Evolutionary conservation across 2,888 invertebrate genomes (phyloP).

Genomic region (Macaria liturata): DNA sequence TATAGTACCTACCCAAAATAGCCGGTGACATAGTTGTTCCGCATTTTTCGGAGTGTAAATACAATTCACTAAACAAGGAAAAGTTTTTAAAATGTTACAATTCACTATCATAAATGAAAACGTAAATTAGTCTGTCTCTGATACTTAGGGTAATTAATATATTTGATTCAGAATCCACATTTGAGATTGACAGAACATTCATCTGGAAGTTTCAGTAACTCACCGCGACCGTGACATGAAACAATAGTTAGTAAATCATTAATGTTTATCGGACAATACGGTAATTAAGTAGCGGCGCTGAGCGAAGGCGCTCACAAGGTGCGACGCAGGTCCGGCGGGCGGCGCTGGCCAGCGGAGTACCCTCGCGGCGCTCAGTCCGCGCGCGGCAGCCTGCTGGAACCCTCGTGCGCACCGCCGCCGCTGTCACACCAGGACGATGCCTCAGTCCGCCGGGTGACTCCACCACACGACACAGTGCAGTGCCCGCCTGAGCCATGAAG

Average conservation of each 20-base stretch:
- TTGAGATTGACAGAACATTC: slow-evolving; percentile 10
- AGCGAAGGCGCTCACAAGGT: slow-evolving; percentile 14
- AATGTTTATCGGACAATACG: slow-evolving; percentile 34
- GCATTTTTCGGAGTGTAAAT: too few relatives aligned
- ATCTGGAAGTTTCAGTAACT: slow-evolving; percentile 11
- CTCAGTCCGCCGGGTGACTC: slow-evolving; percentile 41
- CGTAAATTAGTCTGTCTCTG: not conserved
- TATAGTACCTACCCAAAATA: too few relatives aligned
- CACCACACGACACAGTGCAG: slow-evolving; percentile 23
- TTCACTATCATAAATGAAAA: too few relatives aligned
- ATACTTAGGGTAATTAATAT: not conserved
- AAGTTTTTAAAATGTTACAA: too few relatives aligned
- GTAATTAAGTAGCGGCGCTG: slow-evolving; percentile 29
- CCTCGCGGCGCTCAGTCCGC: slow-evolving; percentile 72
- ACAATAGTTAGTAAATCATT: slow-evolving; percentile 21
- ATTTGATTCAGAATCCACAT: too few relatives aligned
- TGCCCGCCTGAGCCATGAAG: slow-evolving; percentile 58
- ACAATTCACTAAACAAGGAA: too few relatives aligned
- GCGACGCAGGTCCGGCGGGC: not conserved
- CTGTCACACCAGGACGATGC: slow-evolving; percentile 57
- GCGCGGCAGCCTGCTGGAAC: slow-evolving; percentile 64
- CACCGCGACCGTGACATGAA: slow-evolving; percentile 17
- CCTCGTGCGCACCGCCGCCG: slow-evolving; percentile 59
- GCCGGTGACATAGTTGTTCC: too few relatives aligned
- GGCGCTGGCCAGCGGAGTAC: slow-evolving; percentile 47